Conservation (phyloP, 2,113 vertebrate genomes). For the Cavia porcellus region DNA sequence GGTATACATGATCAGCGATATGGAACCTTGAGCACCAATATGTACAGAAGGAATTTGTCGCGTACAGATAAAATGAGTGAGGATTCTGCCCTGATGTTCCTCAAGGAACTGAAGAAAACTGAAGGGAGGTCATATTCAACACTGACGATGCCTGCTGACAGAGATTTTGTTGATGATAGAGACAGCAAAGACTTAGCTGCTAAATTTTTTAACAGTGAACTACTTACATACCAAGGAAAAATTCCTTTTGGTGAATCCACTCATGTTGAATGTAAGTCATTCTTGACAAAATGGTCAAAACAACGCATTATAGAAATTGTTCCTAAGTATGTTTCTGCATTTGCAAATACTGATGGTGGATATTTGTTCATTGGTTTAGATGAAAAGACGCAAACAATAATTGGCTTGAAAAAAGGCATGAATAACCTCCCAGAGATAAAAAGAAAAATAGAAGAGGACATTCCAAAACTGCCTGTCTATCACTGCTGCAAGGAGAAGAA, state of each 20-base stretch:
- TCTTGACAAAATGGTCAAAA: neutral
- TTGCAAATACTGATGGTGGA: constrained; percentile 72
- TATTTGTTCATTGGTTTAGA: constrained; percentile 71
- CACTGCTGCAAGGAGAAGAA: constrained; percentile 7
- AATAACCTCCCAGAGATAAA: neutral
- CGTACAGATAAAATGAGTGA: rapidly evolving
- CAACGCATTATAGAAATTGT: constrained; percentile 20
- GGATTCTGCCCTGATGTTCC: neutral
- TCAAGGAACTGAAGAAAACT: neutral
- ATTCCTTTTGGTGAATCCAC: constrained; percentile 71
- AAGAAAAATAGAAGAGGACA: neutral
- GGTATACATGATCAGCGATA: rapidly evolving
- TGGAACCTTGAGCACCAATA: constrained; percentile 15
- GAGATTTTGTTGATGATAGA: neutral
- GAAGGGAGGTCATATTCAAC: rapidly evolving
- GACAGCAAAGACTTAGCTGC: neutral
- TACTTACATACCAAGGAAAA: neutral
- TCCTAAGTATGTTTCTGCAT: constrained; percentile 56
- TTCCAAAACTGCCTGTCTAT: neutral
- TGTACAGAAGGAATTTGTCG: neutral
- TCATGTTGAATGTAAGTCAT: constrained; percentile 62
- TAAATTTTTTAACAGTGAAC: constrained; percentile 26
- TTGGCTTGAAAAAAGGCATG: neutral
- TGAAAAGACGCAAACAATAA: neutral
- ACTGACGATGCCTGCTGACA: neutral